Evolutionary conservation across 1,140 invertebrate species (phyloP).

Genomic region (Scaptomyza graminum): DNA sequence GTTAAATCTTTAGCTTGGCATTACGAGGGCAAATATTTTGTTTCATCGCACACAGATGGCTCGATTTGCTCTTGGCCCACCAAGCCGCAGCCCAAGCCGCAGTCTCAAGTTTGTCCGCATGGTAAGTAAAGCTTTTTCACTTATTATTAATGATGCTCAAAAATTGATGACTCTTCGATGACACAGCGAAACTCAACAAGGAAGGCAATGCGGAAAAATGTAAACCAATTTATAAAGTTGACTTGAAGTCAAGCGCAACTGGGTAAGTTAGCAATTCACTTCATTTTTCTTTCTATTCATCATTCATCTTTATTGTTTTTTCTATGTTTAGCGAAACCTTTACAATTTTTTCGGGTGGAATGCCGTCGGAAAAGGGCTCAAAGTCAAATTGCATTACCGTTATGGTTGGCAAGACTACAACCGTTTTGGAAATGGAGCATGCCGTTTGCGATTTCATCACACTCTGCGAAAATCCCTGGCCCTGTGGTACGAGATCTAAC

Average conservation of each 20-base stretch:
- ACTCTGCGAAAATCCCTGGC: conserved; percentile 96
- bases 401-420: conserved; percentile 95
- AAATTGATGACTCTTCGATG: conserved; percentile 12
- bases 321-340: conserved; percentile 89
- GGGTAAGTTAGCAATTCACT: conserved; percentile 87
- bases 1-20: conserved; percentile 97
- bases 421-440: conserved; percentile 99
- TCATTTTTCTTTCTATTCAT: neutral
- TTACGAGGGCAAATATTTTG: conserved; percentile 98
- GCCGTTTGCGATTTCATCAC: conserved; percentile 98
- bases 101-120: conserved; percentile 94
- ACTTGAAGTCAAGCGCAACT: conserved; percentile 95
- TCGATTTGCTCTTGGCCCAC: conserved; percentile 96
- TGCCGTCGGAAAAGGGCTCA: conserved; percentile 94
- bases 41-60: conserved; percentile 98
- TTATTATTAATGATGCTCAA: neutral
- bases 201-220: conserved; percentile 94
- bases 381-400: conserved; percentile 97
- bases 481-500: conserved; percentile 88
- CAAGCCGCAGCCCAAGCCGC: conserved; percentile 90
- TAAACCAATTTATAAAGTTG: conserved; percentile 96
- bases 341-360: conserved; percentile 97
- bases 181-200: conserved; percentile 85
- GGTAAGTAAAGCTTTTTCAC: conserved; percentile 86
- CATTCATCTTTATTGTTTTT: neutral